phyloP scores from a whole-genome alignment of 2,113 vertebrate genomes.

The Clinocottus analis region DNA sequence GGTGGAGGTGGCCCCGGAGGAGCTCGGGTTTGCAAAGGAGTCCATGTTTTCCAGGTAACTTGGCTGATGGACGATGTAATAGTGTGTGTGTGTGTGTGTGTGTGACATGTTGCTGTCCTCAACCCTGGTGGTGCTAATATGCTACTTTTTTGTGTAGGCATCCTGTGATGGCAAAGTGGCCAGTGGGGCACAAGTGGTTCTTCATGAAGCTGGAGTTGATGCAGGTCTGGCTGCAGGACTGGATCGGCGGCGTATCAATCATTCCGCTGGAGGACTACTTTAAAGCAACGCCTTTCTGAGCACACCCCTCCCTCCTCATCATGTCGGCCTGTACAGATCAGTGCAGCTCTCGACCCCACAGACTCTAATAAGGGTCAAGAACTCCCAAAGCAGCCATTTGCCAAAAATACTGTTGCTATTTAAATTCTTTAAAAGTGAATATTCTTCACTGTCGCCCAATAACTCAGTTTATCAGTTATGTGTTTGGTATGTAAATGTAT shows the following conservation, averaged over 20 bases:
- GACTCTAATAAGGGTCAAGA: neutral
- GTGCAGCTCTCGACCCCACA: conserved; percentile 6
- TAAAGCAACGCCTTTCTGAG: conserved; percentile 79
- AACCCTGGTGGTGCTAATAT: neutral
- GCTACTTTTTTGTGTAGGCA: conserved; percentile 68
- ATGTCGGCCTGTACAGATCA: conserved; percentile 3
- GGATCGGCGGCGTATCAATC: conserved; percentile 72
- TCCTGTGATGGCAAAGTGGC: conserved; percentile 83
- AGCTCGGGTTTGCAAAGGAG: conserved; percentile 89
- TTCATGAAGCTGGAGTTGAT: conserved; percentile 83
- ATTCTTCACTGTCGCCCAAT: neutral
- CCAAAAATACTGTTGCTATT: conserved; percentile 16
- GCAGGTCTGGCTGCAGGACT: conserved; percentile 83
- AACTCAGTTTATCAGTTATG: neutral
- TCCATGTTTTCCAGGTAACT: conserved; percentile 81
- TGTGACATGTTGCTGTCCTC: neutral
- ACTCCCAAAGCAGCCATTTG: conserved; percentile 10
- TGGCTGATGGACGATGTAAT: neutral
- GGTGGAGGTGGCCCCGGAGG: conserved; percentile 84
- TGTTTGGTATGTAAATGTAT: conserved; percentile 54
- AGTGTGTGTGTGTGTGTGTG: neutral
- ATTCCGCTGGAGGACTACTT: conserved; percentile 82
- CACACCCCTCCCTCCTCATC: neutral
- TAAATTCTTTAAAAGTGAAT: neutral
- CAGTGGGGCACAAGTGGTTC: conserved; percentile 81